phyloP scores from a whole-genome alignment of 2,797 vertebrate genomes.

The Mormyrops boulengeri region DNA sequence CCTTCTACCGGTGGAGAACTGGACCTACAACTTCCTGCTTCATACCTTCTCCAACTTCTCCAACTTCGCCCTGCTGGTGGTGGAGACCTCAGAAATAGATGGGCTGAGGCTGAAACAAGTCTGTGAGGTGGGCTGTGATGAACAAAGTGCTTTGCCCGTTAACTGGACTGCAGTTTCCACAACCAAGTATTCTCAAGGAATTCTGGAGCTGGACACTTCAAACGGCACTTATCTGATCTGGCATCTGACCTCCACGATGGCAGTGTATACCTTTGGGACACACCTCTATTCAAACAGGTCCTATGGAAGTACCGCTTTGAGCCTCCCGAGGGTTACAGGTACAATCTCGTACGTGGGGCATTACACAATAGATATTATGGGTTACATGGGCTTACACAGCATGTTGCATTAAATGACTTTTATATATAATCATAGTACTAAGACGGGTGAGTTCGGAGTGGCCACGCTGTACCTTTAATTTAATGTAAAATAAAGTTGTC shows the following conservation, averaged over 20 bases:
- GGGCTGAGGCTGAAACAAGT: slow-evolving; percentile 15
- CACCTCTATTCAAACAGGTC: accelerated
- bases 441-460: too few species aligned
- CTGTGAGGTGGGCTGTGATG: slow-evolving; percentile 27
- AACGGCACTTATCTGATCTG: slow-evolving; percentile 34
- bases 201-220: accelerated
- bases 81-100: background rate
- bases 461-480: too few species aligned
- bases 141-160: background rate
- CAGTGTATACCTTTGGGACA: slow-evolving; percentile 41
- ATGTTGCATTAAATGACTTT: background rate
- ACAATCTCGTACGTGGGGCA: background rate
- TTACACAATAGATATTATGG: background rate
- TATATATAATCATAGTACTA: too few species aligned
- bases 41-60: accelerated
- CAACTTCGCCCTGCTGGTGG: slow-evolving; percentile 37
- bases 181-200: slow-evolving; percentile 24
- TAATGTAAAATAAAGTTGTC: too few species aligned
- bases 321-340: slow-evolving; percentile 50
- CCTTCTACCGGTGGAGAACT: slow-evolving; percentile 46
- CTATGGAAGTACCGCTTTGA: slow-evolving; percentile 47
- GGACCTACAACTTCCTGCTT: slow-evolving; percentile 47
- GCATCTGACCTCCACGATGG: slow-evolving; percentile 50
- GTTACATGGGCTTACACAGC: background rate
- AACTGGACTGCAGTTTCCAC: slow-evolving; percentile 30